Evolutionary conservation across 53 echinoderm and acorn worm species (phyloP).

Genomic region (Patiria pectinifera): DNA sequence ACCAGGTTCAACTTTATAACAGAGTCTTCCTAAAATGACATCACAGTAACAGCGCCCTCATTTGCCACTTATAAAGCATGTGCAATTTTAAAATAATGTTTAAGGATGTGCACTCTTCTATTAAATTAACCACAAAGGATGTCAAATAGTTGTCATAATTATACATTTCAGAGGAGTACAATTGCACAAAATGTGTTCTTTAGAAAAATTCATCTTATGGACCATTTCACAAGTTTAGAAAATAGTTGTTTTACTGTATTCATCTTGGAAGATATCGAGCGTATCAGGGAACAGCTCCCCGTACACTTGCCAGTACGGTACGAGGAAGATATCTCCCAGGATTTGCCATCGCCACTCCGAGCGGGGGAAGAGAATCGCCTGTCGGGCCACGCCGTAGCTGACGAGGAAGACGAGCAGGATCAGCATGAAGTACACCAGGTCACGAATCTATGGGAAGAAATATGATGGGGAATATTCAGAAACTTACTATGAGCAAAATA

Average conservation of each 20-base stretch:
- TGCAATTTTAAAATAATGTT: too few species aligned
- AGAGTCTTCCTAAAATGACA: too few species aligned
- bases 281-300: constrained; percentile 95
- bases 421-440: constrained; percentile 85
- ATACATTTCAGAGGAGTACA: too few species aligned
- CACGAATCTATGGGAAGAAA: constrained; percentile 63
- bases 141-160: too few species aligned
- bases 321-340: constrained; percentile 74
- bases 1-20: too few species aligned
- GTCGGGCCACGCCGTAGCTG: constrained; percentile 88
- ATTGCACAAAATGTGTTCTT: too few species aligned
- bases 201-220: too few species aligned
- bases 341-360: constrained; percentile 64
- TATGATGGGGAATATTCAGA: background rate
- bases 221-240: background rate
- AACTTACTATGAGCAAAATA: background rate
- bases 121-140: too few species aligned
- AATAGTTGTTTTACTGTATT: background rate
- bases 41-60: too few species aligned
- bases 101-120: too few species aligned
- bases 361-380: constrained; percentile 76
- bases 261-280: background rate
- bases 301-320: constrained; percentile 96
- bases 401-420: constrained; percentile 86
- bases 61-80: too few species aligned